Base-by-base conservation (phyloP, 2,888 invertebrate species). In the Neoaliturus tenellus region DNA sequence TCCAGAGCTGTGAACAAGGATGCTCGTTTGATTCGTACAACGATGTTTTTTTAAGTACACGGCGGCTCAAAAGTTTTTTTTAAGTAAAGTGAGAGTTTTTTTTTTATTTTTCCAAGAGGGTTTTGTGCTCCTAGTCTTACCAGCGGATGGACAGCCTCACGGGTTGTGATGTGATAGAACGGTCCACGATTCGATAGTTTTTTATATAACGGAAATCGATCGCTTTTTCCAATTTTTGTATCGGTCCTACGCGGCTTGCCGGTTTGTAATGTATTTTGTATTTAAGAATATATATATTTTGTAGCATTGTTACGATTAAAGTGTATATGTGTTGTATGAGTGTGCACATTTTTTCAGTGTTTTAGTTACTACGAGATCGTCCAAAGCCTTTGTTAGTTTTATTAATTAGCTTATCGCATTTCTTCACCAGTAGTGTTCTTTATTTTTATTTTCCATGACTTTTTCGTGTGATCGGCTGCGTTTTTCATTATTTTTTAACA, bases 221-320 rank as follows among this genome's bases (percentile, higher is more conserved):
- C 39, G 75, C 75, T 67, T 62, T 81, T 69, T 48, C 33, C 81
- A 58, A 69, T 48, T 81, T 81, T 81, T 81, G 81, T 81, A 81
- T 81, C 62, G 81, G 81, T 81, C 81, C 69, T 48, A 81, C 41
- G 69, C 69, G 71, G 81, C 71, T 69, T 81, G 81, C 71, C 71
- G 81, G 81, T 81, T 81, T 81, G 69, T 81, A 81, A 69, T 67
- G 81, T 81, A 81, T 81, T 81, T 81, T 81, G 81, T 81, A 81
- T 81, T 81, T 81, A 81, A 69, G 41, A 69, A 81, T 81, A 81
- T 81, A 81, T 81, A 81, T 81, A 81, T 81, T 69, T 81, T 81
- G 81, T 81, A 48, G 81, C 48, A 69, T 81, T 69, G 51, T 81
- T 81, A 81, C 67, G 25, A 75, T 75, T 75, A 44, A 48, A 81